These are phyloP conservation scores for Cacoxenus indagator DNA, from an alignment of 2,888 invertebrate species.

Conservation along the genomic window DNA sequence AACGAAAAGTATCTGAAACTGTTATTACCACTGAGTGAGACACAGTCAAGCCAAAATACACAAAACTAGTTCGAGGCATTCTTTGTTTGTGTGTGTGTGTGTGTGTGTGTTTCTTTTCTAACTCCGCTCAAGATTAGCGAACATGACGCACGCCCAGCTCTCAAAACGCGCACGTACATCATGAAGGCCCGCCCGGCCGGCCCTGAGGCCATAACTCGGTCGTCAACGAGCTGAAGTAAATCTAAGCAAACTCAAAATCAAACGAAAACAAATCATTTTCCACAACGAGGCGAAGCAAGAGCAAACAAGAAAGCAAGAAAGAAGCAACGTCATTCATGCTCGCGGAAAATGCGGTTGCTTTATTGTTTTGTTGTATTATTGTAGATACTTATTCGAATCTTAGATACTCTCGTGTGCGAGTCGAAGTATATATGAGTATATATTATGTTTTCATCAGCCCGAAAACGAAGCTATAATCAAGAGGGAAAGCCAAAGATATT, in stretches of 20 bases:
- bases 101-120: background rate
- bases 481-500: constrained; percentile 22
- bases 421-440: constrained; percentile 13
- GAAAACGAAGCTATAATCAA: background rate
- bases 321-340: constrained; percentile 18
- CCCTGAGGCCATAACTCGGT: background rate
- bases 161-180: background rate
- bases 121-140: background rate
- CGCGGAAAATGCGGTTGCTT: constrained; percentile 23
- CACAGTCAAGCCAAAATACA: background rate
- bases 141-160: background rate
- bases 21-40: background rate
- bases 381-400: background rate
- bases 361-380: background rate
- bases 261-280: constrained; percentile 21
- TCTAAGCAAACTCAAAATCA: background rate
- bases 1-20: background rate
- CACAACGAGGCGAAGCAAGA: background rate
- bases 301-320: background rate
- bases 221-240: background rate
- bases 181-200: background rate
- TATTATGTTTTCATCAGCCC: background rate
- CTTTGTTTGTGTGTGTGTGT: background rate
- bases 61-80: background rate
- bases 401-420: constrained; percentile 29